phyloP scores from a whole-genome alignment of 2,888 invertebrate genomes.

The Scaeva pyrastri region DNA sequence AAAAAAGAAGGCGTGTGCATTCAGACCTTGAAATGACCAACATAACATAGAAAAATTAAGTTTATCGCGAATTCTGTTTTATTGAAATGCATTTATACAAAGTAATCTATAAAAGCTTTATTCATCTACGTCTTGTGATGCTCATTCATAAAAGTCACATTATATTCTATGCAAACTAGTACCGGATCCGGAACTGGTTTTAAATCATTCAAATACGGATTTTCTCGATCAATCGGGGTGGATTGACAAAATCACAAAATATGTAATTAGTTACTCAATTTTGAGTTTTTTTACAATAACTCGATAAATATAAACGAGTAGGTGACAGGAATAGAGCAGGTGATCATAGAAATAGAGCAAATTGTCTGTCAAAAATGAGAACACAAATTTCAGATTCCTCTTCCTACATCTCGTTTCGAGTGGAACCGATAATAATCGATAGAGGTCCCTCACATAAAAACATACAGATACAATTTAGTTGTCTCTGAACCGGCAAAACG shows the following conservation, averaged over 20 bases:
- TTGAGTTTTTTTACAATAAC: constrained; percentile 6
- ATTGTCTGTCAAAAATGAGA: background rate
- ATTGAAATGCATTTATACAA: constrained; percentile 12
- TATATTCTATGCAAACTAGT: background rate
- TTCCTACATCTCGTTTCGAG: constrained; percentile 18
- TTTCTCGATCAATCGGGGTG: background rate
- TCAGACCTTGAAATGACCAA: constrained; percentile 52
- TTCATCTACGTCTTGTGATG: background rate
- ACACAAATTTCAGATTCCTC: background rate
- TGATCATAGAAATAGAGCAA: constrained; percentile 33
- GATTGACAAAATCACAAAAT: background rate
- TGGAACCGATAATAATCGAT: constrained; percentile 9
- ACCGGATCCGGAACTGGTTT: constrained; percentile 47
- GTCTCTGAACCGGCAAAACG: constrained; percentile 55
- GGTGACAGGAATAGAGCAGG: constrained; percentile 19
- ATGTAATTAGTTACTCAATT: background rate
- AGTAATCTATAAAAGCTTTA: no score
- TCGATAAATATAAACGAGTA: background rate
- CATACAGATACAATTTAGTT: constrained; percentile 33
- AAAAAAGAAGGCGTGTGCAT: constrained; percentile 48
- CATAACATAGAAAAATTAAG: constrained; percentile 9
- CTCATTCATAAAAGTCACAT: constrained; percentile 39
- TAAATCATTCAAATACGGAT: background rate
- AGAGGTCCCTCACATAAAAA: constrained; percentile 13
- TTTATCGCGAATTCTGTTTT: constrained; percentile 22